Conservation (phyloP, 1,140 invertebrate species). For the Drosophila repletoides region DNA sequence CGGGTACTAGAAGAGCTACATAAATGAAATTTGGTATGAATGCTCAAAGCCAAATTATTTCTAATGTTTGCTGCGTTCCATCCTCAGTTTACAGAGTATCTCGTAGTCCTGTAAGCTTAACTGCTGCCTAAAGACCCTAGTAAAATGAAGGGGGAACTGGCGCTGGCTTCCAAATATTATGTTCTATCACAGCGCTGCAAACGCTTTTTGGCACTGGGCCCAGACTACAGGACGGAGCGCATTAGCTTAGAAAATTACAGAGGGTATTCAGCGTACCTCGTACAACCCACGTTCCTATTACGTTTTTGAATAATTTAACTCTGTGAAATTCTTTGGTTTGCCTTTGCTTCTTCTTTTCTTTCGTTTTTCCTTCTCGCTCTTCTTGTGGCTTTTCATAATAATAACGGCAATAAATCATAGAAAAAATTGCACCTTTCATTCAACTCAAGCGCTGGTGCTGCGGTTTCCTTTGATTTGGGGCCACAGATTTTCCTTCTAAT, state of each 20-base stretch:
- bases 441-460: slow-evolving; percentile 53
- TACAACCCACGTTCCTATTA: slow-evolving; percentile 49
- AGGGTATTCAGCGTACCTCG: slow-evolving; percentile 47
- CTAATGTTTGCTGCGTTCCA: too few species aligned
- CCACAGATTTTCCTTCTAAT: slow-evolving; percentile 14
- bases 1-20: too few species aligned
- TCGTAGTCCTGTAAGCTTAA: too few species aligned
- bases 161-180: slow-evolving; percentile 4
- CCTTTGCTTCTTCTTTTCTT: slow-evolving; percentile 38
- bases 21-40: too few species aligned
- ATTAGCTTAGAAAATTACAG: slow-evolving; percentile 62
- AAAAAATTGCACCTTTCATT: slow-evolving; percentile 82
- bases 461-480: slow-evolving; percentile 37
- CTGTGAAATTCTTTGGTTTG: slow-evolving; percentile 63
- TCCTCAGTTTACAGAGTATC: too few species aligned
- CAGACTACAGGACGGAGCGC: slow-evolving; percentile 11
- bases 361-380: slow-evolving; percentile 48
- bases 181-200: slow-evolving; percentile 7
- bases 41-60: too few species aligned
- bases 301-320: slow-evolving; percentile 72
- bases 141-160: neutral
- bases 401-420: slow-evolving; percentile 81
- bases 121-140: slow-evolving; percentile 17
- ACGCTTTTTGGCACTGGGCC: slow-evolving; percentile 9
- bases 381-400: slow-evolving; percentile 73